These are phyloP conservation scores for Lacerta viridis DNA, from an alignment of 2,797 vertebrate species.

Conservation along the genomic window DNA sequence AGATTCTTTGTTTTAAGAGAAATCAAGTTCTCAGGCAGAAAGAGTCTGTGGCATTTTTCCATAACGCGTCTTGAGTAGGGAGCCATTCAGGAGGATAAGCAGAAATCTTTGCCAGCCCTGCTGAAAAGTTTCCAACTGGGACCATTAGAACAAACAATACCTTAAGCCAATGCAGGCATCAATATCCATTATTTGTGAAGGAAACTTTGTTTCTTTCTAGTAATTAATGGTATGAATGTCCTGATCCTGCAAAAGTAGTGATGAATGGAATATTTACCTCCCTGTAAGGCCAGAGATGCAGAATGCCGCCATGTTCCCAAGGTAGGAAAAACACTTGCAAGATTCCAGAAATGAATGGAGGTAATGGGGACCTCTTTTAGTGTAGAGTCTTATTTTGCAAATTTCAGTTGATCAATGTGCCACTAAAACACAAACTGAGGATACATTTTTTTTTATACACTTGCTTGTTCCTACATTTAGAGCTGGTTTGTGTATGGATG, in stretches of 20 bases:
- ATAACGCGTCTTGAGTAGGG: not conserved
- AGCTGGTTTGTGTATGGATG: not conserved
- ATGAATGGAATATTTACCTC: not conserved
- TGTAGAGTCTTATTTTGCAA: not conserved
- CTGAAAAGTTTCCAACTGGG: conserved; percentile 44
- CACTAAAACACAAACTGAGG: not conserved
- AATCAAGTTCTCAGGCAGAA: conserved; percentile 47
- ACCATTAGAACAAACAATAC: conserved; percentile 21
- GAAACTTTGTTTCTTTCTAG: not conserved
- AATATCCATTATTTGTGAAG: not conserved
- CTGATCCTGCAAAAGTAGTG: not conserved
- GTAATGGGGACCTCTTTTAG: not conserved
- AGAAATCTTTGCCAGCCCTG: conserved; percentile 29
- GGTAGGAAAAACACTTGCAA: not conserved
- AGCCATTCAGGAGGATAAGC: conserved; percentile 24
- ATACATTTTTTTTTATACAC: not conserved
- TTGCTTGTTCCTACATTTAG: too few relatives aligned
- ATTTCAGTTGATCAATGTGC: not conserved
- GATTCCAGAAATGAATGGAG: not conserved
- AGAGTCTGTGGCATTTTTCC: conserved; percentile 12
- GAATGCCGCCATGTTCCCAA: not conserved
- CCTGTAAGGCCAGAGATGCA: not conserved
- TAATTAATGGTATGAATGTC: conserved; percentile 19
- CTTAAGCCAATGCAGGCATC: not conserved
- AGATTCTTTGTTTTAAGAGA: conserved; percentile 4